A percentile compares a stretch with the other conserved stretches of the same genome.
Evolutionary conservation across 92 coral and sea anemone species (phyloP).

Genomic region (Siderastrea radians): DNA sequence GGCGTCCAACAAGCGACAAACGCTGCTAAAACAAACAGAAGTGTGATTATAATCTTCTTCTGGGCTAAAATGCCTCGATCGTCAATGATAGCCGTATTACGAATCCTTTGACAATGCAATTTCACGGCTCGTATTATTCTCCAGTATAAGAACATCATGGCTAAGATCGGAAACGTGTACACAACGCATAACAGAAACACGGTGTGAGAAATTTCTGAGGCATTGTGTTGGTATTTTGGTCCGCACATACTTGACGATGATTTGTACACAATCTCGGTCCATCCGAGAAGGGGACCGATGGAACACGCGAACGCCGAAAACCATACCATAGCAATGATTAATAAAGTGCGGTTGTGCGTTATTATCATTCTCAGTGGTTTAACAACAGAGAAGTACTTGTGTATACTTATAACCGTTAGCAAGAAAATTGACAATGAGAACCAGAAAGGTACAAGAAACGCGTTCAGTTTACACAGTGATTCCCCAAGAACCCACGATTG

Average conservation of each 20-base stretch:
- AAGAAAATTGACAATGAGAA: conserved; percentile 78
- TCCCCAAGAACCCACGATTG: conserved; percentile 72
- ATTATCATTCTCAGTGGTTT: conserved; percentile 84
- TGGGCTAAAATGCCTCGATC: conserved; percentile 85
- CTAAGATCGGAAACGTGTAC: conserved; percentile 63
- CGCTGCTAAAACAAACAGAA: conserved; percentile 58
- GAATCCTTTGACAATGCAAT: conserved; percentile 72
- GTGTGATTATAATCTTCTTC: conserved; percentile 73
- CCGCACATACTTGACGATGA: conserved; percentile 60
- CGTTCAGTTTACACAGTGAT: conserved; percentile 77
- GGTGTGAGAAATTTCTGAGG: conserved; percentile 46
- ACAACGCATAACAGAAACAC: conserved; percentile 48
- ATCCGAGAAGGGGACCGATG: conserved; percentile 77
- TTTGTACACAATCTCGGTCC: conserved; percentile 70
- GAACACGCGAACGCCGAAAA: conserved; percentile 62
- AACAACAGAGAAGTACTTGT: conserved; percentile 85
- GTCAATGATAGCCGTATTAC: conserved; percentile 83
- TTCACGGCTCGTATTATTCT: conserved; percentile 63
- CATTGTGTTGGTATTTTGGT: conserved; percentile 46
- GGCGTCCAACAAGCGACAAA: conserved; percentile 88
- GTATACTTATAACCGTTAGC: conserved; percentile 80
- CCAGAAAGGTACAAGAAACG: conserved; percentile 84
- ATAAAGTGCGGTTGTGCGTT: conserved; percentile 65
- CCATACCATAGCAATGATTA: conserved; percentile 69
- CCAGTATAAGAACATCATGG: conserved; percentile 55